Conservation (phyloP, 2,797 vertebrate genomes). For the Carapus acus region DNA sequence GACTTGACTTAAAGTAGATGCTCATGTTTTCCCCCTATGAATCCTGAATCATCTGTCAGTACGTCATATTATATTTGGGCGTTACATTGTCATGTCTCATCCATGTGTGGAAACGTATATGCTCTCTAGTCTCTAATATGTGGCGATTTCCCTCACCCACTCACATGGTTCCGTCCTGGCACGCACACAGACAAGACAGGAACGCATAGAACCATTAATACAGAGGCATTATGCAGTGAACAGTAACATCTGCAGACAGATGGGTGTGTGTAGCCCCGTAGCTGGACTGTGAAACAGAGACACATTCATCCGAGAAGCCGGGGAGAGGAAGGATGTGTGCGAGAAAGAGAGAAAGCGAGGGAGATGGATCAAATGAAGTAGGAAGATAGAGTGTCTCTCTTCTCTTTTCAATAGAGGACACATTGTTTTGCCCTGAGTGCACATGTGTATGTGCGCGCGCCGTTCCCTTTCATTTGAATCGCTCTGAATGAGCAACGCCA, state of each 20-base stretch:
- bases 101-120: constrained; percentile 19
- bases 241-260: constrained; percentile 71
- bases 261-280: constrained; percentile 69
- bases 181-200: constrained; percentile 10
- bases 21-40: too few relatives aligned
- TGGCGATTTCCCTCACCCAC: constrained; percentile 43
- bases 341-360: constrained; percentile 61
- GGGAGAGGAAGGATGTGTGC: constrained; percentile 72
- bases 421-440: constrained; percentile 68
- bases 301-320: constrained; percentile 68
- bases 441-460: constrained; percentile 51
- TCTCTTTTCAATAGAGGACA: constrained; percentile 67
- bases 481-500: constrained; percentile 42
- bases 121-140: constrained; percentile 39
- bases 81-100: constrained; percentile 14
- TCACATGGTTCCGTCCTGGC: constrained; percentile 21
- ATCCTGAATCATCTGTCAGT: background rate
- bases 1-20: too few relatives aligned
- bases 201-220: background rate
- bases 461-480: constrained; percentile 44
- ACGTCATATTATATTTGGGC: background rate
- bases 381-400: constrained; percentile 71
- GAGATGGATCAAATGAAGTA: constrained; percentile 72
- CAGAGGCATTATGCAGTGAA: constrained; percentile 31
- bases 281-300: constrained; percentile 69